Evolutionary conservation across 2,888 invertebrate genomes (phyloP), one percentile per base, ranked within the genome.

Genomic region (Stenchaetothrips biformis): DNA sequence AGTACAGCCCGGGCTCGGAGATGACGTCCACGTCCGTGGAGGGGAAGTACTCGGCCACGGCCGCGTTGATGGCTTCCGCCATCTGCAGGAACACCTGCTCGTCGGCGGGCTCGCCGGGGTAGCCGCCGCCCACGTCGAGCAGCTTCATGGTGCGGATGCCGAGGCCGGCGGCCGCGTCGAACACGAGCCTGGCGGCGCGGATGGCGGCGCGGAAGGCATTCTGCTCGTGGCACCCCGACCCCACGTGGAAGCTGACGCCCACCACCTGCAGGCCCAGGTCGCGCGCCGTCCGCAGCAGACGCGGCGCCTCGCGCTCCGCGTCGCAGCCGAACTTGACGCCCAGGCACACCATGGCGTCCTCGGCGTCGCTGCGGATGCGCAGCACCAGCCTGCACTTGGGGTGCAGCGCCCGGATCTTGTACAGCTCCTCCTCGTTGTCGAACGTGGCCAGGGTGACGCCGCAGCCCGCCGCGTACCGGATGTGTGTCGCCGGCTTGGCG

Each of bases 241-340:
- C 78, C n/a, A 78, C 49, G 78, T 78, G 78, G 78, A 78, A 78
- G 48, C 48, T 48, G 21, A 78, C 78, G 78, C 78, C 78, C 48
- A 78, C 78, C n/a, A 78, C 49, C n/a, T 47, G 48, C 48, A 78
- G 78, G n/a, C 78, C 78, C 78, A 78, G 78, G 49, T 48, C 78
- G 48, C 78, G 78, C 8, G 78, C 78, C 49, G 78, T 78, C 7
- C 78, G 48, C 78, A 78, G 78, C 48, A 78, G 78, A 2, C 48
- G 47, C 16, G 94, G 93, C 13, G 93, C 95, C 86, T 95, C 95
- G 48, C 88, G 88, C 82, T 89, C 88, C 7, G 94, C 91, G 87
- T 95, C 93, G 87, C 96, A 97, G 81, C 98, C 98, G 88, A 96
- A 98, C 89, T 98, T 98, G 89, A 96, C 93, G 79, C 98, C 97